These are phyloP conservation scores for Brenthis hecate DNA, from an alignment of 2,888 invertebrate species.

Conservation along the genomic window DNA sequence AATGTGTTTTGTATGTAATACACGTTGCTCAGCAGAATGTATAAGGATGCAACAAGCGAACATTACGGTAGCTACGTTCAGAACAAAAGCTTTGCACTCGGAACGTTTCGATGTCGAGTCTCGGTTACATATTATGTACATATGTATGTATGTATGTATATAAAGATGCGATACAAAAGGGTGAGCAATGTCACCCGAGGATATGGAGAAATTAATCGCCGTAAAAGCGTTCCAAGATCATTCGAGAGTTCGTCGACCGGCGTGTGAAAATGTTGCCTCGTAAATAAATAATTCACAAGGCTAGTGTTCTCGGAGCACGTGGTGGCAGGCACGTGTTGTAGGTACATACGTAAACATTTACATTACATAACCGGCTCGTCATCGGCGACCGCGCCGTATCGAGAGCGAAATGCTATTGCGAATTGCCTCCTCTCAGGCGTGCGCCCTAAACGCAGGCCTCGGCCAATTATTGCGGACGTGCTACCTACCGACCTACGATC, in stretches of 20 bases:
- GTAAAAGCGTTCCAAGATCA: slow-evolving; percentile 79
- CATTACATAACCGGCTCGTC: slow-evolving; percentile 81
- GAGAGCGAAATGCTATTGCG: slow-evolving; percentile 70
- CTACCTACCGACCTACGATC: slow-evolving; percentile 26
- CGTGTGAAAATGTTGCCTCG: slow-evolving; percentile 82
- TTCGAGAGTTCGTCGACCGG: slow-evolving; percentile 78
- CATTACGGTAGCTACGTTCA: neutral
- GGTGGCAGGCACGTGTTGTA: slow-evolving; percentile 73
- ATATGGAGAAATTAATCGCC: slow-evolving; percentile 72
- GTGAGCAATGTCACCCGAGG: slow-evolving; percentile 53
- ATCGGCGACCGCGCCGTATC: slow-evolving; percentile 71
- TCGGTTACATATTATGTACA: slow-evolving; percentile 20
- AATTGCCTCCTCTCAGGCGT: slow-evolving; percentile 52
- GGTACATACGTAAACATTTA: slow-evolving; percentile 81
- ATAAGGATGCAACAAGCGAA: slow-evolving; percentile 14
- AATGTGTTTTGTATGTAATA: slow-evolving; percentile 21
- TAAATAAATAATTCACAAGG: slow-evolving; percentile 83
- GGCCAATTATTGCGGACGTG: slow-evolving; percentile 44
- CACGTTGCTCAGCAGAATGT: slow-evolving; percentile 5
- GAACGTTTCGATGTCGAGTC: slow-evolving; percentile 15
- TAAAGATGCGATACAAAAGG: slow-evolving; percentile 41
- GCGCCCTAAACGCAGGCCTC: slow-evolving; percentile 41
- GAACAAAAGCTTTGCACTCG: slow-evolving; percentile 3
- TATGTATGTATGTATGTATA: slow-evolving; percentile 6
- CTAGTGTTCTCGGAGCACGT: slow-evolving; percentile 81